phyloP scores from a whole-genome alignment of 2,113 vertebrate genomes.

The Ictalurus punctatus region DNA sequence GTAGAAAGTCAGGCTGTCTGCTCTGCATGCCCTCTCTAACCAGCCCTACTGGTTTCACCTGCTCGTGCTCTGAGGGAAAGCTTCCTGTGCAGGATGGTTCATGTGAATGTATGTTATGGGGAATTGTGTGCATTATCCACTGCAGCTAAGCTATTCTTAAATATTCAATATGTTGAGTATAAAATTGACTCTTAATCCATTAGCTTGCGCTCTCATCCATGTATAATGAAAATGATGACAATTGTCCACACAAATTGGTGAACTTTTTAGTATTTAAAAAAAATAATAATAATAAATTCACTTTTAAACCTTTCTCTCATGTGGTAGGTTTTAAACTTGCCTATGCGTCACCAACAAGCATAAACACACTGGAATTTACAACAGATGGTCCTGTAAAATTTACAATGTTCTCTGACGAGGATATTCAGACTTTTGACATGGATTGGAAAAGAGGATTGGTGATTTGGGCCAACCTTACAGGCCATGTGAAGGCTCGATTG shows the following conservation, averaged over 20 bases:
- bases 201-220: not conserved
- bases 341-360: slow-evolving; percentile 68
- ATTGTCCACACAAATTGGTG: not conserved
- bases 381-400: slow-evolving; percentile 53
- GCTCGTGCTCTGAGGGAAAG: slow-evolving; percentile 78
- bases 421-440: slow-evolving; percentile 79
- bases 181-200: not conserved
- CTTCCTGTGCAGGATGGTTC: slow-evolving; percentile 74
- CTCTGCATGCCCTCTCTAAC: slow-evolving; percentile 82
- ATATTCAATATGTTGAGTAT: not conserved
- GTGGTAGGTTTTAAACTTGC: slow-evolving; percentile 76
- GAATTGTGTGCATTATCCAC: not conserved
- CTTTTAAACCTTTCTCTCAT: not conserved
- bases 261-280: not conserved
- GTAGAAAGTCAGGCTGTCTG: slow-evolving; percentile 71
- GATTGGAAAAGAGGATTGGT: slow-evolving; percentile 80
- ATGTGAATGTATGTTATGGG: slow-evolving; percentile 77
- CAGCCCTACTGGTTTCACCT: slow-evolving; percentile 76
- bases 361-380: slow-evolving; percentile 76
- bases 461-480: slow-evolving; percentile 79
- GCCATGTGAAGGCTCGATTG: slow-evolving; percentile 70
- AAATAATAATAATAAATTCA: too few species aligned
- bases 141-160: not conserved
- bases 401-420: slow-evolving; percentile 67
- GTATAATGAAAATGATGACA: not conserved